Base-by-base conservation (phyloP, 2,888 invertebrate species). In the Eretmocerus hayati region DNA sequence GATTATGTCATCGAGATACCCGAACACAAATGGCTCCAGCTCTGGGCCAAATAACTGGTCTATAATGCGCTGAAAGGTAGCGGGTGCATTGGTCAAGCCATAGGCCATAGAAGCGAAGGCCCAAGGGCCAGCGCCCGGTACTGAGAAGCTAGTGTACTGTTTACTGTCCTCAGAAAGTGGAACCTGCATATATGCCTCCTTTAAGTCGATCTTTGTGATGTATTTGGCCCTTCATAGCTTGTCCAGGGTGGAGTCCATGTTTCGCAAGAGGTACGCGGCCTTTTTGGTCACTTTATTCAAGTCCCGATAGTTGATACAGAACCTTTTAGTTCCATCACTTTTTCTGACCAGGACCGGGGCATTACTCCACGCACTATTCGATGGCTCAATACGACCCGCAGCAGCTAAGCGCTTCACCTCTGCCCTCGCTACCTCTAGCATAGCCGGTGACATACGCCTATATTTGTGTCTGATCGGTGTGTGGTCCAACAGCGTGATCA, bases 171-270 rank as follows among this genome's bases (percentile, higher is more conserved):
- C 46, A 8, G 40, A 51, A 37, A 61, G 30, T 8, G 44, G 46
- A 4, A 67, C 56, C 39, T 68, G 63, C 41, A 53, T 58, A 42
- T 62, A 66, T 2, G 63, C 66, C 6, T 57, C 53, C 26, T 54
- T 60, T 11, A 59, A 39, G 48, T 70, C 68, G 1, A 67, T 43
- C 2, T 62, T 63, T 1, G 57, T 57, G n/a, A 69, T 55, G 38
- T 56, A 68, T 23, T 54, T 48, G 5, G 64, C 62, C 21, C 57
- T 51, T 2, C 61, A 41, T 1, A 69, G 48, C 31, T 56, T 55
- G 22, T 64, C 59, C 22, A 65, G 42, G 8, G 62, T 67, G 3
- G 54, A 43, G 1, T 54, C 53, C 16, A 66, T 60, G 21, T 59
- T 58, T 0, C 56, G 66, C 0, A 67, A 26, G 1, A 64, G 63